A percentile compares a stretch with the other conserved stretches of the same genome.
phyloP scores from a whole-genome alignment of 1,140 invertebrate genomes.

The Heliconius nattereri region DNA sequence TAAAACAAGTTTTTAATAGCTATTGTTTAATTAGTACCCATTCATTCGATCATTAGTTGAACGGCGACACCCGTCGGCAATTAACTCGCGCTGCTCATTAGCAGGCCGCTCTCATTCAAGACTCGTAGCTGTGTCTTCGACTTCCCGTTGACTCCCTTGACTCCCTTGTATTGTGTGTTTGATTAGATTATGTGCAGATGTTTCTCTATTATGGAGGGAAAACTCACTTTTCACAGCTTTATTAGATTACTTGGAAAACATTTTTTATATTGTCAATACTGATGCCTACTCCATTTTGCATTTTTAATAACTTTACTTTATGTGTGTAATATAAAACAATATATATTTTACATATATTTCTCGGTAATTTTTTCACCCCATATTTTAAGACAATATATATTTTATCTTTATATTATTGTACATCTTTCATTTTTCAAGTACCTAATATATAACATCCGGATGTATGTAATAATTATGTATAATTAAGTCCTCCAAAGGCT shows the following conservation, averaged over 20 bases:
- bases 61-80: constrained; percentile 30
- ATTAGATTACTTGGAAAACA: background rate
- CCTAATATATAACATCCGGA: background rate
- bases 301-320: too few species aligned
- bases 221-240: background rate
- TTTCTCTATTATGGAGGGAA: background rate
- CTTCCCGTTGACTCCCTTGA: constrained; percentile 16
- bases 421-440: too few species aligned
- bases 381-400: too few species aligned
- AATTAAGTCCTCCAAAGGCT: too few species aligned
- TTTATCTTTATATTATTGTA: too few species aligned
- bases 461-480: background rate
- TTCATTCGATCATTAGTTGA: constrained; percentile 36
- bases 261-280: background rate
- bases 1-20: constrained; percentile 26
- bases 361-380: too few species aligned
- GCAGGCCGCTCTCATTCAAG: constrained; percentile 29
- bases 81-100: constrained; percentile 37
- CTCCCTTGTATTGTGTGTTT: constrained; percentile 19
- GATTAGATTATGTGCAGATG: constrained; percentile 7
- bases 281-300: too few species aligned
- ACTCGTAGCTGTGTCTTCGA: constrained; percentile 20
- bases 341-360: too few species aligned
- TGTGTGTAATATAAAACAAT: too few species aligned
- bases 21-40: background rate